Evolutionary conservation across 2,113 vertebrate species (phyloP).

Genomic region (Castor canadensis): DNA sequence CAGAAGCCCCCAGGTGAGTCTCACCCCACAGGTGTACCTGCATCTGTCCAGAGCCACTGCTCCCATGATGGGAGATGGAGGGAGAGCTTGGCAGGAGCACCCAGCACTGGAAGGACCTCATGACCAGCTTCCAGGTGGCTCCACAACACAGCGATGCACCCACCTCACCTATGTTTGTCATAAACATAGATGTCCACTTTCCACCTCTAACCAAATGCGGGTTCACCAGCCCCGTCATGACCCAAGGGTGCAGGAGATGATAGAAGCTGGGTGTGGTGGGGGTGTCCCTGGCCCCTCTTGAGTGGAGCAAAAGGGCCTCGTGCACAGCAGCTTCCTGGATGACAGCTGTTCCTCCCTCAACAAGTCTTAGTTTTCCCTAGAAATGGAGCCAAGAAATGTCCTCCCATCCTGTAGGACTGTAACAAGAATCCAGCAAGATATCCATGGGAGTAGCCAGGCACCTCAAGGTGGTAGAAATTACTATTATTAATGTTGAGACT

Average conservation of each 20-base stretch:
- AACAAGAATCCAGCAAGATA: background rate
- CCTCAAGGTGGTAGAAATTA: no score
- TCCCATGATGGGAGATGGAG: background rate
- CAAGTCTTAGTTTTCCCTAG: background rate
- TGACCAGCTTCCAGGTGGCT: fast-evolving
- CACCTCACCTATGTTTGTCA: background rate
- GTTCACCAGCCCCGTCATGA: fast-evolving
- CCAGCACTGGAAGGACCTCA: background rate
- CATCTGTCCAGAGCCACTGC: background rate
- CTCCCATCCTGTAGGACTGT: fast-evolving
- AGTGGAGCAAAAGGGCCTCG: fast-evolving
- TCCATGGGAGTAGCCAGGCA: fast-evolving
- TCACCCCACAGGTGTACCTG: no score
- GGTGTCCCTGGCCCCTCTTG: no score
- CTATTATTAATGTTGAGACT: no score
- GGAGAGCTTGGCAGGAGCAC: fast-evolving
- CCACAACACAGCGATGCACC: fast-evolving
- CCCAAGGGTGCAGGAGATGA: fast-evolving
- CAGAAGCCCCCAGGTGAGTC: fast-evolving
- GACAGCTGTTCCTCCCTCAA: background rate
- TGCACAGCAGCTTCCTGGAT: fast-evolving
- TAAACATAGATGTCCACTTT: fast-evolving
- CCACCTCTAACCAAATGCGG: background rate
- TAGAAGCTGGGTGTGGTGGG: fast-evolving
- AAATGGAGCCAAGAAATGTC: background rate